Evolutionary conservation across 2,113 vertebrate species (phyloP), one percentile per base, ranked within the genome.

Genomic region (Caranx melampygus): DNA sequence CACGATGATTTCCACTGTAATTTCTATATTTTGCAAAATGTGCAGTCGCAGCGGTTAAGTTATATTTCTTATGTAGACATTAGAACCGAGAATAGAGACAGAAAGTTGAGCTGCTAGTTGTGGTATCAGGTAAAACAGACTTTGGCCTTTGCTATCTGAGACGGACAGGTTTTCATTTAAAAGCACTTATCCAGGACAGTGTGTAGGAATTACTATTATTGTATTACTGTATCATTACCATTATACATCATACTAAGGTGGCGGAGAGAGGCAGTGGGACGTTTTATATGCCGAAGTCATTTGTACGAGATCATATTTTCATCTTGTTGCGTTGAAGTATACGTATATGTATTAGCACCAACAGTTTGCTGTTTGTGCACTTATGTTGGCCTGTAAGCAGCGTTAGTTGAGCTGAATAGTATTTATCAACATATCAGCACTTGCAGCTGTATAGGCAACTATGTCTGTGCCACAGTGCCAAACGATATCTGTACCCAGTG

Each of bases 1-100:
- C 1, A 3, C 2, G 6, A n/a, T 20, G 8, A 49, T 47, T 6
- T 9, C 0, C 0, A 5, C 9, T 11, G 0, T 1, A 37, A 26
- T 5, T n/a, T 0, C 4, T 15, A 2, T 2, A 7, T 47, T 66
- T 71, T 78, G 51, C 14, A 31, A 0, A 40, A 18, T 13, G 47
- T 47, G 33, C 35, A 35, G 2, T 44, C 33, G 3, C 15, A 0
- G 3, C 10, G 42, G 5, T 0, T 5, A 42, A 44, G 16, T 5
- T 4, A 0, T 20, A n/a, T 40, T 11, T 16, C 1, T 51, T 62
- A 11, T 52, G 58, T 6, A 20, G 34, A 15, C 7, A 1, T n/a
- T 20, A 44, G 3, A 45, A 57, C 0, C 6, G 4, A 31, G 5
- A 45, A 45, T 31, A 9, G 12, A 47, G 6, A 1, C 20, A 15